phyloP scores from a whole-genome alignment of 2,797 vertebrate genomes.

The Peromyscus eremicus region DNA sequence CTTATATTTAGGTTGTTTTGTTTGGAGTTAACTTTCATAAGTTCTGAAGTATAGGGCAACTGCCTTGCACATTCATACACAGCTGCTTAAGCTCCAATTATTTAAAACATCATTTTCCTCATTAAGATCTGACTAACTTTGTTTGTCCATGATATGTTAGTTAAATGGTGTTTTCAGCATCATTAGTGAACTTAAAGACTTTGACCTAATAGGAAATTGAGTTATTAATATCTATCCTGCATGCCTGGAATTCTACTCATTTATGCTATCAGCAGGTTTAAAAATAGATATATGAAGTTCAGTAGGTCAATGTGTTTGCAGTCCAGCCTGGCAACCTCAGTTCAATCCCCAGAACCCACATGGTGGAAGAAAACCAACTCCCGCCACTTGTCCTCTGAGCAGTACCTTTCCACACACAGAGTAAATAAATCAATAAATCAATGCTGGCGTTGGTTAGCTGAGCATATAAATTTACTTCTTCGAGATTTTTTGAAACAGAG shows the following conservation, averaged over 20 bases:
- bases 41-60: background rate
- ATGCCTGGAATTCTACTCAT: background rate
- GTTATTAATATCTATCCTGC: background rate
- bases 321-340: background rate
- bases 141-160: background rate
- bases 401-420: background rate
- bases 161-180: background rate
- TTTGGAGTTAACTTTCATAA: background rate
- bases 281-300: background rate
- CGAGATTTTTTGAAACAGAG: slow-evolving; percentile 26
- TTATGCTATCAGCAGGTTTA: background rate
- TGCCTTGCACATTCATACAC: background rate
- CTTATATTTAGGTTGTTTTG: background rate
- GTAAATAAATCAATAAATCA: background rate
- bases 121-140: background rate
- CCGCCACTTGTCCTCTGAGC: background rate
- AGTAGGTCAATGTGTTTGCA: background rate
- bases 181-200: slow-evolving; percentile 49
- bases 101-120: background rate
- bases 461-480: background rate
- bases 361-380: background rate
- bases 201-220: slow-evolving; percentile 1
- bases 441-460: background rate
- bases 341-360: background rate
- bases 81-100: background rate